Evolutionary conservation across 1,140 invertebrate species (phyloP).

Genomic region (Argopecten irradians): DNA sequence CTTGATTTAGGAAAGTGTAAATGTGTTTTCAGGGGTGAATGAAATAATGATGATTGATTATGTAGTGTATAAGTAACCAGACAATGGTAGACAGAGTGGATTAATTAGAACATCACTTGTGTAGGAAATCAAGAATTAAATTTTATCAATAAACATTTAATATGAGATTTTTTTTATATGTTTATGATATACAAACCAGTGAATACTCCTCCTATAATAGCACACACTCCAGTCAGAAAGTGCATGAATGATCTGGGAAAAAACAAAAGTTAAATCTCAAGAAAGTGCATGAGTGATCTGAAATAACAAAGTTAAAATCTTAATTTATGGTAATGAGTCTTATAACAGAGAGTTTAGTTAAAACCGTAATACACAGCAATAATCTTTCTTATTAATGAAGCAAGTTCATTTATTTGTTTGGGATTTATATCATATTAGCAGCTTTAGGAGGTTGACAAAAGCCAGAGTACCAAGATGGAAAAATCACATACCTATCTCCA

Average conservation of each 20-base stretch:
- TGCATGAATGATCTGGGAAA: constrained; percentile 91
- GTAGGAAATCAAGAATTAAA: too few species aligned
- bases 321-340: neutral
- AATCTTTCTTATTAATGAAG: neutral
- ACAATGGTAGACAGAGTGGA: too few species aligned
- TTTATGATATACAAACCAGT: constrained; percentile 79
- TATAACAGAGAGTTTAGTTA: neutral
- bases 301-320: neutral
- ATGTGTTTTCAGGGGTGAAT: too few species aligned
- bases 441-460: too few species aligned
- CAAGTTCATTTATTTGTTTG: neutral
- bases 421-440: neutral
- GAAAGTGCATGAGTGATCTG: neutral
- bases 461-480: too few species aligned
- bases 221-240: constrained; percentile 95
- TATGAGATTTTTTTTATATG: neutral
- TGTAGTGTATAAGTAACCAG: too few species aligned
- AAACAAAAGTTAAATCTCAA: constrained; percentile 34
- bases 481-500: too few species aligned
- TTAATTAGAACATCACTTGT: too few species aligned
- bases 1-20: too few species aligned
- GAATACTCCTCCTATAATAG: constrained; percentile 96
- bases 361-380: neutral
- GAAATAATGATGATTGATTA: too few species aligned
- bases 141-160: too few species aligned